Base-by-base conservation (phyloP, 2,113 vertebrate species). In the Rallus limicola region DNA sequence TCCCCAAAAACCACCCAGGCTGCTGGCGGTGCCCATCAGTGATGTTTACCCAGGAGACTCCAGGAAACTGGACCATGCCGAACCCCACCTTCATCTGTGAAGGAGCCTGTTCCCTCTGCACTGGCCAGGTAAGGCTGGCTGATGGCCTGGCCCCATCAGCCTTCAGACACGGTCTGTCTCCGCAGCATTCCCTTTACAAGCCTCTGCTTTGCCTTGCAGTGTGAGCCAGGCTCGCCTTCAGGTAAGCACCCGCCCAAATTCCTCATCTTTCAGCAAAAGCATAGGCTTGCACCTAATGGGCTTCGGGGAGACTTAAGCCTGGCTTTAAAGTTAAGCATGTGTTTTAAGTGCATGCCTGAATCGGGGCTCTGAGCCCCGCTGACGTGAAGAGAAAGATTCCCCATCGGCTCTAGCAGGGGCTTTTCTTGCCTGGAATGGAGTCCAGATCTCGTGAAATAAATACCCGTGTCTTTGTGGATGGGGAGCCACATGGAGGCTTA, bases 361-460 rank as follows among this genome's bases (percentile, higher is more conserved):
- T 1, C 2, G 4, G 56, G 62, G 42, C 71, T 71, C 93, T 58
- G 42, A 78, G 88, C 77, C 63, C 76, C 42, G 29, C 10, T 95
- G 94, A 82, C 4, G 8, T n/a, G 85, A 90, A 83, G 36, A 81
- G 82, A 78, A 65, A 92, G 92, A 55, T 4, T 72, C 90, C 71
- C 94, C 46, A 40, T 90, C 9, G 33, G 76, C 79, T 92, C 56
- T 68, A 63, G 74, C 0, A 46, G 8, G 64, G 82, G 82, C 82
- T 92, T 86, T 84, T 87, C 67, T 8, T 3, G 67, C 59, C 79
- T 59, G 85, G 92, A 96, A 96, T 86, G 88, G 88, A 95, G 90
- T 64, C 94, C 95, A 95, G 93, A 95, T 92, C 93, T 95, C 92
- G 36, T 31, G 14, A 83, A 96, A 90, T 56, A 93, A 93, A 94